These are phyloP conservation scores for Yasuhikotakia modesta DNA, from an alignment of 2,797 vertebrate species.

Conservation along the genomic window DNA sequence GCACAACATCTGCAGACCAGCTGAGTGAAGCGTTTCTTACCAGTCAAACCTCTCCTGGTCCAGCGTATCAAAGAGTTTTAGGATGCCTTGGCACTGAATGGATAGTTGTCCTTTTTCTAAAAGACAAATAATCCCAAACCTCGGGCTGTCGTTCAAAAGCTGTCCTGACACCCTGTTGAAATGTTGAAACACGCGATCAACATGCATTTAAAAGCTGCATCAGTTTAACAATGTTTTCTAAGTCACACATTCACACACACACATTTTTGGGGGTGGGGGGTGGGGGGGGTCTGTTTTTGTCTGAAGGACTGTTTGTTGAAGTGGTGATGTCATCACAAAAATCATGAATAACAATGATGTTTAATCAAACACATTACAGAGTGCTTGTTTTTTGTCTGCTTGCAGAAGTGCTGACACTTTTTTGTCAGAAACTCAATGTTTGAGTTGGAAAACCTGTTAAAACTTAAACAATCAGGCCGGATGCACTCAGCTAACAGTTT, in stretches of 20 bases:
- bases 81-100: constrained; percentile 83
- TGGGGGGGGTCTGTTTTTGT: constrained; percentile 63
- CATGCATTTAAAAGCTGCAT: constrained; percentile 73
- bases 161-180: constrained; percentile 80
- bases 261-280: too few relatives aligned
- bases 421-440: neutral
- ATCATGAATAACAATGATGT: constrained; percentile 58
- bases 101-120: constrained; percentile 84
- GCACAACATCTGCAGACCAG: constrained; percentile 94
- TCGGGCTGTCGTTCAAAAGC: constrained; percentile 76
- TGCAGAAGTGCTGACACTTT: constrained; percentile 39
- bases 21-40: constrained; percentile 74
- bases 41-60: constrained; percentile 84
- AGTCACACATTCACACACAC: constrained; percentile 73
- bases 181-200: constrained; percentile 78
- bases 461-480: neutral
- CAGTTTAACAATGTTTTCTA: constrained; percentile 64
- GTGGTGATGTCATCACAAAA: constrained; percentile 67
- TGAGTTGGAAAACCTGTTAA: constrained; percentile 27
- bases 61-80: constrained; percentile 86
- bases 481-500: neutral
- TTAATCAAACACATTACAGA: constrained; percentile 38
- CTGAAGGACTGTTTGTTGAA: constrained; percentile 60
- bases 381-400: constrained; percentile 55
- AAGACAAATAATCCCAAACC: constrained; percentile 90